phyloP scores from a whole-genome alignment of 64 coral and sea anemone genomes.

The Montipora sp. region DNA sequence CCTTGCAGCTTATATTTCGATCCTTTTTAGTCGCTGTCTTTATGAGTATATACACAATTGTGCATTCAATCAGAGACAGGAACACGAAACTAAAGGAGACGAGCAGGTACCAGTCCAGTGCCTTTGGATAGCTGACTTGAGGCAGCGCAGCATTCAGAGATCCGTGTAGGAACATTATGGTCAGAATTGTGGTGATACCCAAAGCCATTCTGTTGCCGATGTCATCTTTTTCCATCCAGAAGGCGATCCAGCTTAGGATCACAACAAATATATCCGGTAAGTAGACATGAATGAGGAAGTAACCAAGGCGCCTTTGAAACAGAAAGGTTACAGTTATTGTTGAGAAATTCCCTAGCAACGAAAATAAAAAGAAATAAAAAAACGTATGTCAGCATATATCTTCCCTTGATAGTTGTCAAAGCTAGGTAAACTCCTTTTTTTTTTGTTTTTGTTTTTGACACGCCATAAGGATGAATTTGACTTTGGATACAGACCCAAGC shows the following conservation, averaged over 20 bases:
- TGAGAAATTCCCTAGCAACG: neutral
- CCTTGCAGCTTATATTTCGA: neutral
- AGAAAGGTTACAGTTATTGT: conserved; percentile 22
- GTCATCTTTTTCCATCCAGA: conserved; percentile 37
- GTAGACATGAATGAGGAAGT: conserved; percentile 36
- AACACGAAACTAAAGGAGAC: conserved; percentile 75
- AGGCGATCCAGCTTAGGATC: conserved; percentile 8
- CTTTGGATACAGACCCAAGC: no score
- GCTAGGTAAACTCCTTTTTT: no score
- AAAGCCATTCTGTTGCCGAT: conserved; percentile 19
- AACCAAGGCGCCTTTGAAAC: conserved; percentile 14
- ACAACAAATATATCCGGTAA: conserved; percentile 29
- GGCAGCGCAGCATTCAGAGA: conserved; percentile 1
- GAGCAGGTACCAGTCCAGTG: conserved; percentile 34
- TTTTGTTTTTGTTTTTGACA: no score
- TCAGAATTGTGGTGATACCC: conserved; percentile 14
- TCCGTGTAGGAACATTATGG: conserved; percentile 2
- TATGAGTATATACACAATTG: conserved; percentile 59
- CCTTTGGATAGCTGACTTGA: conserved; percentile 33
- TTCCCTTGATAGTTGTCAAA: no score
- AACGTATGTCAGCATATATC: no score
- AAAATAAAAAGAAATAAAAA: no score
- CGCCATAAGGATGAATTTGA: no score
- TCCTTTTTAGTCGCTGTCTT: neutral
- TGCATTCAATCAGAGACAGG: conserved; percentile 79